Evolutionary conservation across 2,797 vertebrate genomes (phyloP), one percentile per base, ranked within the genome.

Genomic region (Brachymystax lenok): DNA sequence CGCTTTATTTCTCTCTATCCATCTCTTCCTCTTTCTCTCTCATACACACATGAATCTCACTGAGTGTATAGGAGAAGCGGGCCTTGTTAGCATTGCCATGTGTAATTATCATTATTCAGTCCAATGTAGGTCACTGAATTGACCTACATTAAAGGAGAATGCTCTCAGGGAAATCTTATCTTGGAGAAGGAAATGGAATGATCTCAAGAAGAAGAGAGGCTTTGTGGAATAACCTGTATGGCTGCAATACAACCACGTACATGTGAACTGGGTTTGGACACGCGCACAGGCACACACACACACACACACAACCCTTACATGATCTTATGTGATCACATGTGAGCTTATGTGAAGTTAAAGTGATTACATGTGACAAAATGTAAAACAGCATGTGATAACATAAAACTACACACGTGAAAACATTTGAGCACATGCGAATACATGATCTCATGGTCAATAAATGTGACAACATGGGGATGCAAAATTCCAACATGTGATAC

Each of bases 91-190:
- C 71, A 81, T 76, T 84, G 83, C 75, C 82, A 74, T 74, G 74
- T 87, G 76, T 80, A 86, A 91, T 90, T 85, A 85, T 77, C 83
- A 74, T 87, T 74, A 71, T 73, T 74, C 70, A 69, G 35, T 78
- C 69, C 56, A 59, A 87, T 86, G 77, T 90, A 82, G 87, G 85
- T 82, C 86, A 85, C 30, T 68, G 76, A 80, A 86, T 78, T 88
- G 80, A 82, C 81, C 79, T 86, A 78, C 79, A 84, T 86, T 79
- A 56, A 85, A 77, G 75, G 51, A 63, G 78, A 79, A 68, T 30
- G 71, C 69, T 84, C 73, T 63, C 74, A 86, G 84, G 64, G 74
- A 59, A 63, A 79, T 70, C 73, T 75, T 40, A 66, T 85, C 79
- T 83, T 71, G 69, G 56, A 73, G 74, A 74, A 79, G 52, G 71